These are phyloP conservation scores for Origma solitaria DNA, from an alignment of 2,113 vertebrate genomes.

Conservation along the genomic window DNA sequence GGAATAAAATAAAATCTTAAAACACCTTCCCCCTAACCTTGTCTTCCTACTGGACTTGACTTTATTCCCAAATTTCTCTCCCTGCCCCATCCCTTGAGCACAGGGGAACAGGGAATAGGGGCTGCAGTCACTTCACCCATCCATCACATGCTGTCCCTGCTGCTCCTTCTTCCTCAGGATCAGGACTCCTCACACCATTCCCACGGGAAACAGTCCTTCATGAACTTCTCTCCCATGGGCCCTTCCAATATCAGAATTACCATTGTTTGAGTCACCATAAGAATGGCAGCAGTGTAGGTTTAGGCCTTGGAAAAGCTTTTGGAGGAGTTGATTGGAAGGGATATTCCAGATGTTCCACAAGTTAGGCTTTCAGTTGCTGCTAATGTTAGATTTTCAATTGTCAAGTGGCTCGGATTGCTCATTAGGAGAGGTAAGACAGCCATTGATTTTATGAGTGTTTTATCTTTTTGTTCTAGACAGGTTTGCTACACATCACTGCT, in stretches of 20 bases:
- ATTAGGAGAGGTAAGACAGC: not conserved
- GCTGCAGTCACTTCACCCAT: not conserved
- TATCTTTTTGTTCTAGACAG: not conserved
- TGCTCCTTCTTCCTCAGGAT: not conserved
- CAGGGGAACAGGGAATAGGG: not conserved
- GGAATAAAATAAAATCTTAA: not conserved
- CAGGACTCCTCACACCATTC: not conserved
- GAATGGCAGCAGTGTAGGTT: not conserved
- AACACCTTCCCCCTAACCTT: not conserved
- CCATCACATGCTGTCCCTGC: not conserved
- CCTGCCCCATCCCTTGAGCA: not conserved
- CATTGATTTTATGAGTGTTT: not conserved
- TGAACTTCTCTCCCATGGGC: rapidly evolving
- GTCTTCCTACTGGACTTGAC: not conserved
- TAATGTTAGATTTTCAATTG: not conserved
- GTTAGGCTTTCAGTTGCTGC: not conserved
- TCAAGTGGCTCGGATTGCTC: not conserved
- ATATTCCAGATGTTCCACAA: not conserved
- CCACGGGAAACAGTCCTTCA: rapidly evolving
- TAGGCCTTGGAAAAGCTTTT: not conserved
- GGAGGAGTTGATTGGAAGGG: not conserved
- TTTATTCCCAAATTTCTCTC: not conserved
- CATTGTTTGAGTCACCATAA: not conserved
- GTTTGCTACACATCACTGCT: not conserved
- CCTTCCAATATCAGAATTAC: not conserved